A percentile compares a stretch with the other conserved stretches of the same genome.
These are phyloP conservation scores for Drosophila kikkawai DNA, from an alignment of 1,140 invertebrate species.

Conservation along the genomic window DNA sequence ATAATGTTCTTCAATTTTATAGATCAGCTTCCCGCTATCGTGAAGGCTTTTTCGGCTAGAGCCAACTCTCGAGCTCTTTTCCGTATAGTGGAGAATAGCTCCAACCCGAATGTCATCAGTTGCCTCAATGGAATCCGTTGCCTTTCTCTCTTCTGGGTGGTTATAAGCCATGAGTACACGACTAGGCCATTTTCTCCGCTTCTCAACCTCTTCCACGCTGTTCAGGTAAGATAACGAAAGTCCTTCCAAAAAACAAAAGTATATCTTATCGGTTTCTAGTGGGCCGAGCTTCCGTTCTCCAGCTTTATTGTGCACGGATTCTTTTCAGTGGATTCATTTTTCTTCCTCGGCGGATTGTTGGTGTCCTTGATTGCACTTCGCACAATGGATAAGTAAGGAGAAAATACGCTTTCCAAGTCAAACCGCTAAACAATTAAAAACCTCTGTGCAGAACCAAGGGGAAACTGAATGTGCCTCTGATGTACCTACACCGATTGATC, in stretches of 20 bases:
- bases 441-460: conserved; percentile 29
- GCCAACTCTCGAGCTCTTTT: conserved; percentile 46
- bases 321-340: conserved; percentile 89
- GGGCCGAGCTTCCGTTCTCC: conserved; percentile 84
- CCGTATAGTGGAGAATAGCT: conserved; percentile 15
- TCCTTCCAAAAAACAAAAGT: not conserved
- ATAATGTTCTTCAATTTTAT: not conserved
- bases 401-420: not conserved
- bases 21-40: conserved; percentile 29
- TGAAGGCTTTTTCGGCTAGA: conserved; percentile 51
- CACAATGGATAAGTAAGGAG: conserved; percentile 87
- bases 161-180: conserved; percentile 86
- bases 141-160: conserved; percentile 88
- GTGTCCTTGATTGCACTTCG: conserved; percentile 87
- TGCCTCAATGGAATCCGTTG: conserved; percentile 87
- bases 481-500: not conserved
- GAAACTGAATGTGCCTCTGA: conserved; percentile 2
- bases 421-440: not conserved
- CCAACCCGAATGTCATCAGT: conserved; percentile 67
- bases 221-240: not conserved
- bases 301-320: conserved; percentile 86
- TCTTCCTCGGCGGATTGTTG: conserved; percentile 89
- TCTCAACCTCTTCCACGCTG: conserved; percentile 45
- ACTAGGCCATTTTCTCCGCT: conserved; percentile 42
- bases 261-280: conserved; percentile 25